Percentiles rank a stretch among this genome's conserved stretches.
Conservation (phyloP, 2,797 vertebrate genomes). For the Pseudocheirus occidentalis region DNA sequence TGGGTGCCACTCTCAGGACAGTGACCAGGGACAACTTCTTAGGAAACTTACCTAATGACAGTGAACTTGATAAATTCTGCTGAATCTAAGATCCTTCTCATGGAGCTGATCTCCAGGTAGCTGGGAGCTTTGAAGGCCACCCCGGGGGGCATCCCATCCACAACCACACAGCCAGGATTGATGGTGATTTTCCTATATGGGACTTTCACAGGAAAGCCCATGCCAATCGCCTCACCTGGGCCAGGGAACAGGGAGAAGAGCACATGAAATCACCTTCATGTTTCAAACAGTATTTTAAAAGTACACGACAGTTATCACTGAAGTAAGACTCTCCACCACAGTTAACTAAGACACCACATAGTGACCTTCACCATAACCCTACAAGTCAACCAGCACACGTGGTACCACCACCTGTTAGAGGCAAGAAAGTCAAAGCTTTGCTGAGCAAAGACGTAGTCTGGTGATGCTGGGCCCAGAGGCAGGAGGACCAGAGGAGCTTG, state of each 20-base stretch:
- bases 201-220: slow-evolving; percentile 87
- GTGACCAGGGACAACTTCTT: neutral
- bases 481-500: neutral
- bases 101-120: slow-evolving; percentile 87
- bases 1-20: neutral
- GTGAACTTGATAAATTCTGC: slow-evolving; percentile 87
- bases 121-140: slow-evolving; percentile 88
- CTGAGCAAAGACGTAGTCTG: neutral
- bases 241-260: slow-evolving; percentile 20
- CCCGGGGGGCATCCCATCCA: slow-evolving; percentile 87
- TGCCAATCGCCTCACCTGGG: slow-evolving; percentile 87
- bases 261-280: neutral
- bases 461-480: neutral
- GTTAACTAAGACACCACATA: neutral
- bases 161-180: slow-evolving; percentile 88
- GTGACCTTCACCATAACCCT: neutral
- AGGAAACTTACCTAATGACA: slow-evolving; percentile 82
- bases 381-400: neutral
- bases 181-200: slow-evolving; percentile 88
- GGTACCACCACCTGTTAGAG: neutral
- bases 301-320: neutral
- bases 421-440: neutral
- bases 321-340: neutral
- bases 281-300: neutral
- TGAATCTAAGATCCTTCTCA: slow-evolving; percentile 87